Conservation (phyloP, 1,140 invertebrate species). For the Heliconius congener region DNA sequence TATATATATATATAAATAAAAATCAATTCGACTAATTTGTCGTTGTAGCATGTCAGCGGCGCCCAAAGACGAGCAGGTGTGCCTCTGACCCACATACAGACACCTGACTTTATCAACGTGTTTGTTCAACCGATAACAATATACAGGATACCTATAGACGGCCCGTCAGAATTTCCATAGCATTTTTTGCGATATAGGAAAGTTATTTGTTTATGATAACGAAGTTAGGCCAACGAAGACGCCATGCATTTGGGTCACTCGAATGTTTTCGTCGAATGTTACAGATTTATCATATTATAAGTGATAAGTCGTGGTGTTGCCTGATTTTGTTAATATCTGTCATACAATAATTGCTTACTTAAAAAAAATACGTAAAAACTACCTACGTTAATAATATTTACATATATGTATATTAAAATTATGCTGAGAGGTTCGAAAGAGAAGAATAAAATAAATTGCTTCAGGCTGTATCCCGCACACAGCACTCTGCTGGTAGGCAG, state of each 20-base stretch:
- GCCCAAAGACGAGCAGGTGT: conserved; percentile 37
- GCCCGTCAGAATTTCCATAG: conserved; percentile 35
- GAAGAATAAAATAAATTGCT: no score
- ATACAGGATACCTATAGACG: conserved; percentile 39
- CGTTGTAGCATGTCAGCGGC: not conserved
- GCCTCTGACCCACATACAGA: conserved; percentile 56
- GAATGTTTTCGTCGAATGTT: not conserved
- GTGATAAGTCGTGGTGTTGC: not conserved
- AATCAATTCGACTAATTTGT: not conserved
- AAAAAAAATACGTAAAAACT: no score
- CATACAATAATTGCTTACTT: no score
- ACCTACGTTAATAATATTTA: no score
- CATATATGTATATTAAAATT: no score
- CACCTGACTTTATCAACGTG: conserved; percentile 58
- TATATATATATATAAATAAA: no score
- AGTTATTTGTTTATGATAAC: conserved; percentile 41
- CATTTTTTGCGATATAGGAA: conserved; percentile 37
- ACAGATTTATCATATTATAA: conserved; percentile 11
- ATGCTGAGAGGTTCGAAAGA: no score
- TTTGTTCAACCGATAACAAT: conserved; percentile 57
- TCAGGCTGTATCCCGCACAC: no score
- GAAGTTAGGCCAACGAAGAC: not conserved
- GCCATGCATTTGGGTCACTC: conserved; percentile 17
- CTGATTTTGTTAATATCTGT: not conserved
- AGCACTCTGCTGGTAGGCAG: no score